Conservation (phyloP, 1,140 invertebrate genomes). For the Sycophila sp. region DNA sequence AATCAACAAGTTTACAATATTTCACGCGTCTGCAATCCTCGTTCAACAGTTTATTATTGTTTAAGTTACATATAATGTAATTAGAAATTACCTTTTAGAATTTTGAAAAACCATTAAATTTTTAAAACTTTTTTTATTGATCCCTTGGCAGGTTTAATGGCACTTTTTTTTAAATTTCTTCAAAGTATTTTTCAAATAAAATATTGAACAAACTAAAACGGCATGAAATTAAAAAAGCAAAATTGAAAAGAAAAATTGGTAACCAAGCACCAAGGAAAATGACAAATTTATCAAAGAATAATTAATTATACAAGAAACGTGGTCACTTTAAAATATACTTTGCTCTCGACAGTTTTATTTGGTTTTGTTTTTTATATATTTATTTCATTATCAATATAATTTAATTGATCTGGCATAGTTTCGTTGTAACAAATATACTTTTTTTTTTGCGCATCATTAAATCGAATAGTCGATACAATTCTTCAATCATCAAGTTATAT, state of each 20-base stretch:
- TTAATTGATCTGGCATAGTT: neutral
- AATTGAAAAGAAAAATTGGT: neutral
- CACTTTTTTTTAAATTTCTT: neutral
- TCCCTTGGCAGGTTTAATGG: conserved; percentile 1
- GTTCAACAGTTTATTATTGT: too few species aligned
- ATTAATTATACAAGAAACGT: neutral
- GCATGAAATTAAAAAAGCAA: neutral
- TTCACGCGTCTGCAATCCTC: conserved; percentile 26
- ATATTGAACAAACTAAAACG: neutral
- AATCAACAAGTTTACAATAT: conserved; percentile 17
- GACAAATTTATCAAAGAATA: too few species aligned
- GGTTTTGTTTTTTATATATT: conserved; percentile 16
- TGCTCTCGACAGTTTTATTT: conserved; percentile 12
- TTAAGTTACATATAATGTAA: neutral
- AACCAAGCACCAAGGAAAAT: neutral
- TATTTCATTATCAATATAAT: conserved; percentile 22
- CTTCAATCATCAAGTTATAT: neutral
- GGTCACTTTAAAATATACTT: conserved; percentile 1
- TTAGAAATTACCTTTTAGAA: conserved; percentile 17
- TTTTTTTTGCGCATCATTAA: neutral
- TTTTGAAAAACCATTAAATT: conserved; percentile 24
- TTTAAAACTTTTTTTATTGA: conserved; percentile 14
- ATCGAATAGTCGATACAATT: conserved; percentile 9
- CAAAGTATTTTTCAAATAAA: neutral
- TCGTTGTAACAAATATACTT: conserved; percentile 35